phyloP scores from a whole-genome alignment of 2,888 invertebrate species.

The Lypha dubia region DNA sequence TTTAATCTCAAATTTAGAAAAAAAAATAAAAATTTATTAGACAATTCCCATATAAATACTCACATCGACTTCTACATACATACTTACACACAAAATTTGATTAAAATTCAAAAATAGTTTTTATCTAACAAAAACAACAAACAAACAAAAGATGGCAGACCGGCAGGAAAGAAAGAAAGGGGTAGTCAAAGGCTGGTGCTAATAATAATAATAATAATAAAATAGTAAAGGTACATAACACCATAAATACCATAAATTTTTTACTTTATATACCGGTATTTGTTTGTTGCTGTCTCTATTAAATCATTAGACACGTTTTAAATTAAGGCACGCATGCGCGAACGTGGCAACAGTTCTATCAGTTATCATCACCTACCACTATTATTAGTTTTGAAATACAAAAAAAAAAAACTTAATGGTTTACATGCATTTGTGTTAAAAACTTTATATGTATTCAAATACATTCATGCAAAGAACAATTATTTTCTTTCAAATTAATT shows the following conservation, averaged over 20 bases:
- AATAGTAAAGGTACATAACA: slow-evolving; percentile 66
- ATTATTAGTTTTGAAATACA: slow-evolving; percentile 50
- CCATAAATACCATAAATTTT: slow-evolving; percentile 66
- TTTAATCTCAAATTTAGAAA: slow-evolving; percentile 10
- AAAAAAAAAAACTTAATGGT: not conserved
- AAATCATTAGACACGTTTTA: slow-evolving; percentile 74
- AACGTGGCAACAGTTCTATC: slow-evolving; percentile 53
- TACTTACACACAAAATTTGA: slow-evolving; percentile 36
- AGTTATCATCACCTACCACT: slow-evolving; percentile 28
- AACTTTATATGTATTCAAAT: no score
- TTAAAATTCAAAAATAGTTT: slow-evolving; percentile 71
- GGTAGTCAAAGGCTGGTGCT: slow-evolving; percentile 62
- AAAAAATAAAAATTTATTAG: not conserved
- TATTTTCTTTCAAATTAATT: not conserved
- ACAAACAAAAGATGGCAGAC: slow-evolving; percentile 49
- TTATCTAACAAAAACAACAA: slow-evolving; percentile 53
- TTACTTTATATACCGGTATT: slow-evolving; percentile 37
- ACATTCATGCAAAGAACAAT: not conserved
- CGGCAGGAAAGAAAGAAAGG: slow-evolving; percentile 57
- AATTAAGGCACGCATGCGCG: slow-evolving; percentile 75
- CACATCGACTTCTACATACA: not conserved
- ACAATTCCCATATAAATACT: slow-evolving; percentile 13
- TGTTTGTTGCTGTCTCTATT: slow-evolving; percentile 39
- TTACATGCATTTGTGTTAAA: slow-evolving; percentile 5
- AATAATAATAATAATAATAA: slow-evolving; percentile 35